Evolutionary conservation across 2,113 vertebrate species (phyloP), one percentile per base, ranked within the genome.

Genomic region (Ceyx margarethae): DNA sequence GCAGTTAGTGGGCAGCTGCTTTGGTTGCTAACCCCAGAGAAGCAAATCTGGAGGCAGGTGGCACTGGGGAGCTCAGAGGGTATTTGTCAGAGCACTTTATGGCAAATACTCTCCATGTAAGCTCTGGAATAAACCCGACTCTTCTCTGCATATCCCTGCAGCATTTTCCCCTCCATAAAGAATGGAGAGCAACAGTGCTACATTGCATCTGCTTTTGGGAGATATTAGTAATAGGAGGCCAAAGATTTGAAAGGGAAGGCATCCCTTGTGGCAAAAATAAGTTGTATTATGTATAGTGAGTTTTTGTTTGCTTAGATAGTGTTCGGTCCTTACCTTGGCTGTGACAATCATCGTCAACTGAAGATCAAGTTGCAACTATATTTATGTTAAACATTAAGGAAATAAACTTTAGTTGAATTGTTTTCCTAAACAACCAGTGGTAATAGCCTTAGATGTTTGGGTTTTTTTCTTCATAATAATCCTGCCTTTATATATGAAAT

Each of bases 271-370:
- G 94, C 91, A 75, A 90, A 97, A 96, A 83, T 96, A 86, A 93
- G 77, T 85, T 93, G 95, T 97, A 61, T 97, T 93, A 94, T 92
- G 76, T 95, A 91, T 78, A 96, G 94, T 82, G 91, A 96, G 73
- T 91, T 97, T 96, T 88, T 96, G 81, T 97, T 91, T 94, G 93
- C 89, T 53, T 97, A 97, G 95, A 75, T 97, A 95, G 90, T 86
- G 60, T 96, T 97, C 92, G 96, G 73, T 96, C 89, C 90, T 90
- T 95, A 85, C 77, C 77, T 97, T 97, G 97, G 98, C 98, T 98
- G 93, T 0, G 97, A 98, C 98, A 98, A 98, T 98, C 98, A 98
- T 95, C 96, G 97, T 97, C 97, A 97, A 97, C 94, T 96, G 91
- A 95, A 97, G 97, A 97, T 97, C 95, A 94, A 96, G 96, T 97